Base-by-base conservation (phyloP, 2,797 vertebrate species). In the Tympanoctomys barrerae region DNA sequence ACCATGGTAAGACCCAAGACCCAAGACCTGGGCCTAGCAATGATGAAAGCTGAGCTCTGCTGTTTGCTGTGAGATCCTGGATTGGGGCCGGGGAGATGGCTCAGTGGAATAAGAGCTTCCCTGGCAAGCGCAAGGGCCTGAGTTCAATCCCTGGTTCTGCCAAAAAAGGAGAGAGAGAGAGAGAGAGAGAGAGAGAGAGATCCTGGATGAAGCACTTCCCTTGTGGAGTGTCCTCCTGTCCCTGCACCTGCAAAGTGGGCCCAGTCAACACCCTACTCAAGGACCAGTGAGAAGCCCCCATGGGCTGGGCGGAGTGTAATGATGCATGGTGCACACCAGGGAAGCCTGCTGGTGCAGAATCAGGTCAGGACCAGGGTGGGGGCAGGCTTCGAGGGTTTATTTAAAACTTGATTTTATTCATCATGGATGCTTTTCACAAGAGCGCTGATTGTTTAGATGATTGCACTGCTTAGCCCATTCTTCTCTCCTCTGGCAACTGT, bases 281-380 rank as follows among this genome's bases (percentile, higher is more conserved):
- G 62, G 33, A 8, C 61, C 10, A 24, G 5, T 31, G 46, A 59
- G 64, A 31, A n/a, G 6, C 36, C n/a, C 28, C 66, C 11, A 1
- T 2, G 33, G 61, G 19, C 59, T 1, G 2, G 42, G 68, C 0
- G 1, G 49, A 59, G 33, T 33, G 39, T 5, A 7, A 1, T 9
- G 16, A 22, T 24, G 13, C 52, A 46, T n/a, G 14, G 36, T 3
- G 16, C 14, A 26, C 11, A 24, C 36, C 31, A 28, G 39, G 59
- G 19, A 73, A 82, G 39, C 36, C 64, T 54, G 26, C 46, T 18
- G 16, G 42, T 19, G 33, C 68, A 64, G 66, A 64, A 52, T 7
- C 59, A 33, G 42, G 46, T 49, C 19, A 33, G 49, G 11, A 28
- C 36, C 33, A 22, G 75, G 46, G 21, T 8, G 10, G 8, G 68